Evolutionary conservation across 1,140 invertebrate species (phyloP).

Genomic region (Cherax destructor): DNA sequence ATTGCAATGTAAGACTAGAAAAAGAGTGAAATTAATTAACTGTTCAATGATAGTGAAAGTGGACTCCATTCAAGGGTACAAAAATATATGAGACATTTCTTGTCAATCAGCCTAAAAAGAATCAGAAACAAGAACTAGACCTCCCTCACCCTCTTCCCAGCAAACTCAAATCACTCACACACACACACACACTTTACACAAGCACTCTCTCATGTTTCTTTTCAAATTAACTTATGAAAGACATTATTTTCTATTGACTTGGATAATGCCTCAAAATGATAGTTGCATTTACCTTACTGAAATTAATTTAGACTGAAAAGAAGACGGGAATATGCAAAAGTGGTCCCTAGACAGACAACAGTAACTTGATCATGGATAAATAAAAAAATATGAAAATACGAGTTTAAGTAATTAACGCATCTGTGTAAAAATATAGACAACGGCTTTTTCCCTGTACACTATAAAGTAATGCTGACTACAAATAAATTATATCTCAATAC

Average conservation of each 20-base stretch:
- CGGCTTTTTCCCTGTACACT: constrained; percentile 24
- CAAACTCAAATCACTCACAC: background rate
- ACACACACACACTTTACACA: background rate
- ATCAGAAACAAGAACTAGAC: too few relatives aligned
- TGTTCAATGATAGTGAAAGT: too few relatives aligned
- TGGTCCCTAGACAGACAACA: constrained; percentile 18
- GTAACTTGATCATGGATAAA: background rate
- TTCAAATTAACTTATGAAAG: background rate
- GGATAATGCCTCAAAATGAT: constrained; percentile 1
- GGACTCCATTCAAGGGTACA: too few relatives aligned
- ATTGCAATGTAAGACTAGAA: too few relatives aligned
- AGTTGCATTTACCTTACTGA: background rate
- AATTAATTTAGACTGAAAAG: background rate
- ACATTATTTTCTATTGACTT: constrained; percentile 9
- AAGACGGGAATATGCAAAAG: background rate
- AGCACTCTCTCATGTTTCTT: background rate
- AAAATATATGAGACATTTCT: background rate
- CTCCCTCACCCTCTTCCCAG: too few relatives aligned
- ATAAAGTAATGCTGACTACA: constrained; percentile 30
- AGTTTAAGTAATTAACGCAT: constrained; percentile 33
- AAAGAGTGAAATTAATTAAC: too few relatives aligned
- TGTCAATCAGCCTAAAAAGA: too few relatives aligned
- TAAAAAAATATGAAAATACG: background rate
- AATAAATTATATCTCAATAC: constrained; percentile 34
- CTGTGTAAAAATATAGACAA: constrained; percentile 36